Conservation (phyloP, 2,888 invertebrate species). For the Ichneumoninae sp. region DNA sequence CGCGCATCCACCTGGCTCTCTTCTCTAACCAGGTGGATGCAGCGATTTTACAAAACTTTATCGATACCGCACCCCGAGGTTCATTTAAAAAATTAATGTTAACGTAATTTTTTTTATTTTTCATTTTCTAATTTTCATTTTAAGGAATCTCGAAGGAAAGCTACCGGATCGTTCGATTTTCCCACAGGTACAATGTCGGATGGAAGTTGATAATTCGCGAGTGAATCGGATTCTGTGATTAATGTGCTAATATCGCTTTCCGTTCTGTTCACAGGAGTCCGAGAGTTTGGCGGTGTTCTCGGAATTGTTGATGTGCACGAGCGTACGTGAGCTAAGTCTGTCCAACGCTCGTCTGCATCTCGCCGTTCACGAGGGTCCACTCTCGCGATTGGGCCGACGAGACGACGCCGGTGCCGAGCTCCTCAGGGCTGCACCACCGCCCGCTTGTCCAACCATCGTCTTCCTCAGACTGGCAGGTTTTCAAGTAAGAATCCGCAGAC, state of each 20-base stretch:
- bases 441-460: constrained; percentile 84
- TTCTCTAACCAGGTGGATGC: constrained; percentile 20
- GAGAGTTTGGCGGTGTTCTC: constrained; percentile 85
- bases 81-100: not conserved
- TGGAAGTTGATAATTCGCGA: not conserved
- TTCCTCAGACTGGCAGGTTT: constrained; percentile 85
- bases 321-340: constrained; percentile 85
- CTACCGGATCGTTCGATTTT: not conserved
- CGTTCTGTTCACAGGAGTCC: constrained; percentile 80
- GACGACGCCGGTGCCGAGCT: constrained; percentile 83
- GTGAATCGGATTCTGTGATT: constrained; percentile 7
- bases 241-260: constrained; percentile 10
- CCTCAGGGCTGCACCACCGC: constrained; percentile 82
- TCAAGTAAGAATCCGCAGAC: constrained; percentile 78
- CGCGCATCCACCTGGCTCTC: constrained; percentile 2
- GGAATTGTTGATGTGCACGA: constrained; percentile 85
- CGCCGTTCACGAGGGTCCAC: constrained; percentile 83
- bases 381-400: constrained; percentile 81
- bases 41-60: constrained; percentile 38
- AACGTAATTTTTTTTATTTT: not conserved
- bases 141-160: not conserved
- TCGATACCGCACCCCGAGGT: not conserved
- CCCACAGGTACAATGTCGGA: not conserved
- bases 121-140: not conserved
- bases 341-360: constrained; percentile 86